phyloP scores from a whole-genome alignment of 2,888 invertebrate species.

The Tyria jacobaeae region DNA sequence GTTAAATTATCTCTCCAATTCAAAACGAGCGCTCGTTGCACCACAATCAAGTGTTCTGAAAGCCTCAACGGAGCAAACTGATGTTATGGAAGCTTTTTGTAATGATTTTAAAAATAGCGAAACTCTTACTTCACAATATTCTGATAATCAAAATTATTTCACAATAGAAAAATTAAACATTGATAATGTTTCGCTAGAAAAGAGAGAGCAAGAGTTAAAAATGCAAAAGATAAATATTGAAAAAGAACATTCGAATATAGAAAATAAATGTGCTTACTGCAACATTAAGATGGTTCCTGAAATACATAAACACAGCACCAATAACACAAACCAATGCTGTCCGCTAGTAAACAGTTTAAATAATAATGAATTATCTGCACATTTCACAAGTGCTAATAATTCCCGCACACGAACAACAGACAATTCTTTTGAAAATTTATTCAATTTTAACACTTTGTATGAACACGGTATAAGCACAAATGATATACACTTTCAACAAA shows the following conservation, averaged over 20 bases:
- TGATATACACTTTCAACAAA: too few relatives aligned
- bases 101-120: neutral
- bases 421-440: neutral
- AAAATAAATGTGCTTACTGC: neutral
- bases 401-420: neutral
- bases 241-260: neutral
- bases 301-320: neutral
- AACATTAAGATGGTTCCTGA: too few relatives aligned
- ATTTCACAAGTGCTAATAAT: neutral
- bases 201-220: neutral
- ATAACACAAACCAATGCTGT: neutral
- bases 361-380: neutral
- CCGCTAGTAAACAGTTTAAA: neutral
- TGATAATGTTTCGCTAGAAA: neutral
- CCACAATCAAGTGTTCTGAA: neutral
- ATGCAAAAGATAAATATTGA: neutral
- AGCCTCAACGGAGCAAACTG: neutral
- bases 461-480: neutral
- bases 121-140: neutral
- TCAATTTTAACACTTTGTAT: neutral
- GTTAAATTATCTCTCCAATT: neutral
- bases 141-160: neutral
- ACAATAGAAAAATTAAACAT: neutral
- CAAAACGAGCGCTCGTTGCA: neutral
- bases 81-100: neutral